These are phyloP conservation scores for Frankliniella fusca DNA, from an alignment of 2,888 invertebrate species.

Conservation along the genomic window DNA sequence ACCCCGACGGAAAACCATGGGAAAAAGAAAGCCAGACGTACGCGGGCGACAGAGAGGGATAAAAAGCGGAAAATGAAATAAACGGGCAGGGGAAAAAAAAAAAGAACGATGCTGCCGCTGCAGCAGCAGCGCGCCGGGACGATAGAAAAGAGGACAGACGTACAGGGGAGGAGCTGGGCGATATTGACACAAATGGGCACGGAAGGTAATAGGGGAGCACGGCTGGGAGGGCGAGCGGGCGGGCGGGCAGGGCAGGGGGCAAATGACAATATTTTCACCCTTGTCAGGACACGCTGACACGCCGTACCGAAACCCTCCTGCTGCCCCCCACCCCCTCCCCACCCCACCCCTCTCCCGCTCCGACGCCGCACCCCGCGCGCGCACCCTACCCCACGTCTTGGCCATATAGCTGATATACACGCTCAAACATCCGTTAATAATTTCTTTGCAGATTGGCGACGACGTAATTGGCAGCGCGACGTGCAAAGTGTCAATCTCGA, in stretches of 20 bases:
- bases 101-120: background rate
- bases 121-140: background rate
- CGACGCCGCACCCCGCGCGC: background rate
- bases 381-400: background rate
- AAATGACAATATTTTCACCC: constrained; percentile 30
- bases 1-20: background rate
- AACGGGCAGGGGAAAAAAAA: background rate
- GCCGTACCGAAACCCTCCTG: constrained; percentile 17
- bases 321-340: constrained; percentile 8
- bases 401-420: background rate
- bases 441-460: constrained; percentile 9
- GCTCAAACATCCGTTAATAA: constrained; percentile 20
- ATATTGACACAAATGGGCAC: background rate
- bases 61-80: background rate
- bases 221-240: background rate
- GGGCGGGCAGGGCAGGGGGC: background rate
- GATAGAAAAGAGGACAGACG: background rate
- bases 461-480: background rate
- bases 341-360: background rate
- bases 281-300: constrained; percentile 28
- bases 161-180: background rate
- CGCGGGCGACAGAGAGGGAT: too few species aligned
- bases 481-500: too few species aligned
- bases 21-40: background rate
- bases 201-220: constrained; percentile 7